phyloP scores from a whole-genome alignment of 2,797 vertebrate genomes.

The Acanthurus leucopareius region DNA sequence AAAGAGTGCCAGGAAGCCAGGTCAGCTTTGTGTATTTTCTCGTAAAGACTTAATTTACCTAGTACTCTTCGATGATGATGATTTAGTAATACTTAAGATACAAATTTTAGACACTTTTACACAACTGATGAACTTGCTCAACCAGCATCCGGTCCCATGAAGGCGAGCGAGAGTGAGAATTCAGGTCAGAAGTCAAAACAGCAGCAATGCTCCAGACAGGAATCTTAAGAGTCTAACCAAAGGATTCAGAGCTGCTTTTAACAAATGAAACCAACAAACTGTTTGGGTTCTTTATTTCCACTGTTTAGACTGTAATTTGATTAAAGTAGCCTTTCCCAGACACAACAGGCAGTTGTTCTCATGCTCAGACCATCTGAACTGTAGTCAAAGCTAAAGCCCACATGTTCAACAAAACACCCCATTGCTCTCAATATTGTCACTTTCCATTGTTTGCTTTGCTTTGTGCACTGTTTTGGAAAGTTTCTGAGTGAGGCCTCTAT shows the following conservation, averaged over 20 bases:
- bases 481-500: slow-evolving; percentile 50
- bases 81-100: slow-evolving; percentile 15
- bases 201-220: not conserved
- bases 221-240: not conserved
- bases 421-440: slow-evolving; percentile 36
- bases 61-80: not conserved
- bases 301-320: slow-evolving; percentile 24
- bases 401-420: slow-evolving; percentile 20
- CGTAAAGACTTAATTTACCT: slow-evolving; percentile 2
- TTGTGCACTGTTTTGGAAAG: slow-evolving; percentile 66
- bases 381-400: slow-evolving; percentile 1
- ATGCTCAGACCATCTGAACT: slow-evolving; percentile 10
- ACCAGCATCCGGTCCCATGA: not conserved
- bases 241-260: not conserved
- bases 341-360: slow-evolving; percentile 24
- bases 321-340: slow-evolving; percentile 32
- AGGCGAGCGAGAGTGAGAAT: slow-evolving; percentile 10
- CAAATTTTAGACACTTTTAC: not conserved
- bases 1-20: not conserved
- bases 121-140: slow-evolving; percentile 25
- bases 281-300: not conserved
- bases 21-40: not conserved
- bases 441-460: slow-evolving; percentile 68
- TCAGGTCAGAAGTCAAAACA: slow-evolving; percentile 29
- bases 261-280: not conserved